Evolutionary conservation across 92 coral and sea anemone genomes (phyloP).

Genomic region (Umimayanthus chanpuru): DNA sequence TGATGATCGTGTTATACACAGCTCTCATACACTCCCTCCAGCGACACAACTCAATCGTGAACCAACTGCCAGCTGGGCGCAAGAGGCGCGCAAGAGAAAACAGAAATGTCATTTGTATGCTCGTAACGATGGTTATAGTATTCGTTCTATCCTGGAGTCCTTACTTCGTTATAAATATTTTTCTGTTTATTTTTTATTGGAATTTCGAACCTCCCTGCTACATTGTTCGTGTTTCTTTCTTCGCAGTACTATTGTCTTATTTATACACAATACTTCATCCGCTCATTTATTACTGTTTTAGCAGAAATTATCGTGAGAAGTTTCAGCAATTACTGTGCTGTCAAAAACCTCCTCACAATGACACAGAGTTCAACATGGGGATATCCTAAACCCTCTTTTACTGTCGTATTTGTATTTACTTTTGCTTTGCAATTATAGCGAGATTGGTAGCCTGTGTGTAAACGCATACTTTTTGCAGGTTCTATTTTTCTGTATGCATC

Average conservation of each 20-base stretch:
- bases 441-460: too few species aligned
- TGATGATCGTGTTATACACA: constrained; percentile 1
- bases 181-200: constrained; percentile 5
- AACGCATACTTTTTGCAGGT: too few species aligned
- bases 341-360: background rate
- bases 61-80: constrained; percentile 22
- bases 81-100: constrained; percentile 19
- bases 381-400: background rate
- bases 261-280: constrained; percentile 17
- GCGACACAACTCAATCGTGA: background rate
- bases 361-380: background rate
- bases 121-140: constrained; percentile 7
- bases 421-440: too few species aligned
- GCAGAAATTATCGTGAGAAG: constrained; percentile 11
- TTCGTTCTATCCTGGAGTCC: constrained; percentile 30
- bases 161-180: background rate
- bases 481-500: too few species aligned
- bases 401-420: too few species aligned
- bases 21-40: constrained; percentile 14
- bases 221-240: background rate
- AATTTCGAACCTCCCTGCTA: constrained; percentile 14
- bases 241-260: background rate
- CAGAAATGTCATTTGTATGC: constrained; percentile 32
- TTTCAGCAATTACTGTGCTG: constrained; percentile 24
- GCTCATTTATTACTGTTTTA: constrained; percentile 20